Base-by-base conservation (phyloP, 2,888 invertebrate genomes). In the Heteropelma amictum region DNA sequence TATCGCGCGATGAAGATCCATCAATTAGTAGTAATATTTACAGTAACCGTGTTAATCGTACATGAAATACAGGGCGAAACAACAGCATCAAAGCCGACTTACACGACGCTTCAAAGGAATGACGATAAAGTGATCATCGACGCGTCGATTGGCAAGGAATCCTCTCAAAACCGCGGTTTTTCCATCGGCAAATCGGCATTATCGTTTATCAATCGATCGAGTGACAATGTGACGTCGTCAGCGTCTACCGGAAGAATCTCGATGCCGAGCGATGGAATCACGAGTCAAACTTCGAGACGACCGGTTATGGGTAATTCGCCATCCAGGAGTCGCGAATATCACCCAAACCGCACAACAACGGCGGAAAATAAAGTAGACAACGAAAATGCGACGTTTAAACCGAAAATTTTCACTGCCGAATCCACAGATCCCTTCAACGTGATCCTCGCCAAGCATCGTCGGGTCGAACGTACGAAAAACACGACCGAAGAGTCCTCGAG, bases 1-100 rank as follows among this genome's bases (percentile, higher is more conserved):
- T n/a, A n/a, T n/a, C n/a, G n/a, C n/a, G 33, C 5, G 21, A 65
- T 54, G 54, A 64, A 17, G 26, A 23, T 45, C 14, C 23, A 19
- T 23, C 33, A 21, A 45, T 54, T 33, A 14, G 5, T 65, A 30
- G 21, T 30, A 23, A 19, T 45, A 54, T 64, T 33, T 3, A 54
- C 54, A 8, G 40, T 54, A 23, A 8, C 40, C 3, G 42, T 30
- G n/a, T 26, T 33, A 33, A 54, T 19, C 7, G 17, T 45, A 23
- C 14, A 45, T 35, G 53, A 10, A 10, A 54, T 17, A 23, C 54
- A 14, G 14, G 51, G 64, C 14, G 33, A 19, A 12, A 23, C 45
- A 8, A 21, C 54, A 10, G 14, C 21, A 0, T 12, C 45, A 1
- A 8, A 12, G 1, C n/a, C 14, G 33, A 61, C n/a, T n/a, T 19